Conservation (phyloP, 1,140 invertebrate genomes). For the Drosophila mayri region DNA sequence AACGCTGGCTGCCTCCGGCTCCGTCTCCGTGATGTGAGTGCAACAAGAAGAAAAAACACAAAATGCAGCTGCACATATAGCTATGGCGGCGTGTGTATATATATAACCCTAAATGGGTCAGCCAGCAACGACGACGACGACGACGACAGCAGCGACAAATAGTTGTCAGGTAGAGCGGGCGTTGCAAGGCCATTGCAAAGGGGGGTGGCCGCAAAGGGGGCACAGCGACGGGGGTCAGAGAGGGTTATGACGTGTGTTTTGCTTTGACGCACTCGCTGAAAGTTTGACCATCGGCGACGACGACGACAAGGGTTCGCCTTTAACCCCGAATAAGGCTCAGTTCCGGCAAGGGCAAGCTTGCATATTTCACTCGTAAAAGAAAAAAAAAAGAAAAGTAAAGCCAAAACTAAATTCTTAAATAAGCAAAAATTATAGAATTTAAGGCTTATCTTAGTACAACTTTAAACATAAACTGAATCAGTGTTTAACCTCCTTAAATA, state of each 20-base stretch:
- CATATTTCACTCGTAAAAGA: neutral
- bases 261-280: conserved; percentile 64
- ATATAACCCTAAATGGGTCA: conserved; percentile 67
- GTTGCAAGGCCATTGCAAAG: conserved; percentile 56
- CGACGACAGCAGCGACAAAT: conserved; percentile 55
- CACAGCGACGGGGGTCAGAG: conserved; percentile 2
- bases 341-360: neutral
- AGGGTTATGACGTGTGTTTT: conserved; percentile 72
- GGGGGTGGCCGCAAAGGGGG: neutral
- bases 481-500: neutral
- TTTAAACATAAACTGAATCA: neutral
- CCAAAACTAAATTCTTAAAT: neutral
- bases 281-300: conserved; percentile 30
- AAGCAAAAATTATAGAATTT: neutral
- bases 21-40: neutral
- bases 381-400: neutral
- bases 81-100: conserved; percentile 27
- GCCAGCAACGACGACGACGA: conserved; percentile 19
- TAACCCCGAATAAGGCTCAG: conserved; percentile 19
- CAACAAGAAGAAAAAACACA: conserved; percentile 1
- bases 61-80: conserved; percentile 28
- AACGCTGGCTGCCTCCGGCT: neutral
- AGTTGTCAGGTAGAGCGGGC: conserved; percentile 65
- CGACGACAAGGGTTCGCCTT: conserved; percentile 19
- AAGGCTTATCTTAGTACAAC: neutral